phyloP scores from a whole-genome alignment of 64 coral and sea anemone species.

The Dendronephthya gigantea region DNA sequence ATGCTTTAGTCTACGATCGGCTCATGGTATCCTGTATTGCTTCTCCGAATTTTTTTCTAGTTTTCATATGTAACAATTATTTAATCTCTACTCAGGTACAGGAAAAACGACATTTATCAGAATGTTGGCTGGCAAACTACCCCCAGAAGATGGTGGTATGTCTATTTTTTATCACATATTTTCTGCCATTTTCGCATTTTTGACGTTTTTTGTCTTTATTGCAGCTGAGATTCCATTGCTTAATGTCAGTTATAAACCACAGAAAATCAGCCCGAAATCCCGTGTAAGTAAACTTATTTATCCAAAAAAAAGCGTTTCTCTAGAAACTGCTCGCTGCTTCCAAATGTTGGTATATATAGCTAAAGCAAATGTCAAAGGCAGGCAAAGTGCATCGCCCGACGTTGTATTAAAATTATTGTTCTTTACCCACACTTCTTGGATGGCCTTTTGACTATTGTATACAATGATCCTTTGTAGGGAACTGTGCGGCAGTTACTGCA shows the following conservation, averaged over 20 bases:
- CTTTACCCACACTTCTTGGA: too few species aligned
- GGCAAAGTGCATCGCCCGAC: too few species aligned
- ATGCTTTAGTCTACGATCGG: too few species aligned
- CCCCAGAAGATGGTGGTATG: constrained; percentile 60
- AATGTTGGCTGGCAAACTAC: constrained; percentile 84
- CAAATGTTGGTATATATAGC: too few species aligned
- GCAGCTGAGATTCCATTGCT: constrained; percentile 70
- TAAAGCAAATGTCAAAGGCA: too few species aligned
- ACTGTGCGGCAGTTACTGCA: constrained; percentile 75
- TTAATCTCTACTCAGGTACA: constrained; percentile 46
- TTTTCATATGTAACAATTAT: too few species aligned
- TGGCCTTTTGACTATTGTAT: too few species aligned
- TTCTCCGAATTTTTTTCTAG: too few species aligned
- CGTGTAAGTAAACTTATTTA: constrained; percentile 49
- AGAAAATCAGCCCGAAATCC: constrained; percentile 96
- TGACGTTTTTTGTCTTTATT: neutral
- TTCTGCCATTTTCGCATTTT: neutral
- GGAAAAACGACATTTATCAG: constrained; percentile 92
- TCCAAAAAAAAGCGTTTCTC: too few species aligned
- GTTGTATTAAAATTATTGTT: too few species aligned
- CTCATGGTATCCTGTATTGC: too few species aligned
- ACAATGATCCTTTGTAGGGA: constrained; percentile 7
- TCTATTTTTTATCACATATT: neutral
- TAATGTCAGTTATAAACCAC: constrained; percentile 97
- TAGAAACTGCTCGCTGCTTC: too few species aligned